Evolutionary conservation across 2,888 invertebrate species (phyloP).

Genomic region (Agrochola lota): DNA sequence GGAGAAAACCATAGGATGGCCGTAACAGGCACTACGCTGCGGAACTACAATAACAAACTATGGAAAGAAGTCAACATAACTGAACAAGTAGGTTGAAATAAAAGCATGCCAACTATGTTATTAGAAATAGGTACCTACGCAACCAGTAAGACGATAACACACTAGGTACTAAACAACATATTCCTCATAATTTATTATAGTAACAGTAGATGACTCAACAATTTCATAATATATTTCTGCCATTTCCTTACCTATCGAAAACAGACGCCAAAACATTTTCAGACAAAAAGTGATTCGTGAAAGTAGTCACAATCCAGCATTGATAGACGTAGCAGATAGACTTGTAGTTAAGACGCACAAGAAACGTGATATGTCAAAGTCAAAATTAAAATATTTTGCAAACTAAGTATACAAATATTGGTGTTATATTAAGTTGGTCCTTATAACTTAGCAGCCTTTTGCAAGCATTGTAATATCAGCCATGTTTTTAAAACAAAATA

Average conservation of each 20-base stretch:
- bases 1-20: slow-evolving; percentile 91
- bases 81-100: slow-evolving; percentile 86
- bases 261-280: no score
- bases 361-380: not conserved
- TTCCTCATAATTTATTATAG: not conserved
- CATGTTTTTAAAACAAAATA: not conserved
- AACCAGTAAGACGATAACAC: not conserved
- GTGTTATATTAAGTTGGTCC: not conserved
- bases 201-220: not conserved
- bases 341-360: not conserved
- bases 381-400: not conserved
- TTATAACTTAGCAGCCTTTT: not conserved
- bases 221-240: not conserved
- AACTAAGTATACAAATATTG: not conserved
- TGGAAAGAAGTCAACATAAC: slow-evolving; percentile 93
- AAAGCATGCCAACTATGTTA: not conserved
- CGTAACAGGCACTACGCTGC: slow-evolving; percentile 94
- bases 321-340: not conserved
- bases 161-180: slow-evolving; percentile 6
- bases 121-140: not conserved
- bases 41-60: slow-evolving; percentile 93
- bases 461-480: not conserved
- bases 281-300: not conserved
- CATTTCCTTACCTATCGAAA: not conserved
- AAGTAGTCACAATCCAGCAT: not conserved